Base-by-base conservation (phyloP, 2,797 vertebrate species). In the Megaceryle alcyon region DNA sequence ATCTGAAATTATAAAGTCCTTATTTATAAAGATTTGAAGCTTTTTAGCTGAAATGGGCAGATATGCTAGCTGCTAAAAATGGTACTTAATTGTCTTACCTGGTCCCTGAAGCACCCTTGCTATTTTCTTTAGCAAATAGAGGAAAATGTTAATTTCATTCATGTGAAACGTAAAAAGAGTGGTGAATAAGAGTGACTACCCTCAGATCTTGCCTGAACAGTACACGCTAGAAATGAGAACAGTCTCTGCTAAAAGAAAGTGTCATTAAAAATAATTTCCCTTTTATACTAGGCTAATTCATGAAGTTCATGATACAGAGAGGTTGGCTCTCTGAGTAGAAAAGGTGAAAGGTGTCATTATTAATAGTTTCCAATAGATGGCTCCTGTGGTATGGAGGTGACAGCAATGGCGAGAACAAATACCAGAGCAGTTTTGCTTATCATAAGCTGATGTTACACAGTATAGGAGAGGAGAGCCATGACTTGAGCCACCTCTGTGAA, bases 71-170 rank as follows among this genome's bases (percentile, higher is more conserved):
- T 91, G 41, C 57, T 88, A 78, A 76, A 92, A 95, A 87, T 25
- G 68, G 33, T 46, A 56, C 41, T 80, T 85, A 49, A 87, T 51
- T 94, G 69, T 64, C 71, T 87, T 61, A 77, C 23, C 33, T 54
- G 44, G 23, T 83, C 71, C 61, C 68, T 59, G 82, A 89, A 71
- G 93, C 3, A 1, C 60, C 70, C 29, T 76, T 88, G n/a, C 59
- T 51, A 82, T 73, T 94, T 94, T 85, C 80, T 89, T 71, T 82
- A 66, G 76, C 72, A 91, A 95, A 90, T 25, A 68, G 65, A 94
- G 29, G 61, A 83, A 91, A 92, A 88, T 22, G 72, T 94, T 86
- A 54, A 94, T 92, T 96, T 95, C 33, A 11, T 16, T 93, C 22
- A 88, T 43, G 33, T 87, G 64, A 85, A 93, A 88, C 71, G 12